These are phyloP conservation scores for Caerostris extrusa DNA, from an alignment of 1,140 invertebrate species.

Conservation along the genomic window DNA sequence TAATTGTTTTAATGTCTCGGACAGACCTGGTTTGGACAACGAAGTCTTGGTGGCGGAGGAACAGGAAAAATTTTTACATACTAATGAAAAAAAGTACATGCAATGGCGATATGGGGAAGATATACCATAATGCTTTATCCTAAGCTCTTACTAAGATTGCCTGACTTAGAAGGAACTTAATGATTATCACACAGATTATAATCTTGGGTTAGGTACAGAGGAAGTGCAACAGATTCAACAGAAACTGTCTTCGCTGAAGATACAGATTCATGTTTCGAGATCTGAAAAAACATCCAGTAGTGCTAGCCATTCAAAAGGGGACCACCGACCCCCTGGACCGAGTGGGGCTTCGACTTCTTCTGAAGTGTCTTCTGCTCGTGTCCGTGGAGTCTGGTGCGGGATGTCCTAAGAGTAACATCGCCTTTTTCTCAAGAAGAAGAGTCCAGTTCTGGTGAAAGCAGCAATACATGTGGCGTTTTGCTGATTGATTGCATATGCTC, in stretches of 20 bases:
- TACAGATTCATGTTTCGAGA: slow-evolving; percentile 77
- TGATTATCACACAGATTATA: slow-evolving; percentile 83
- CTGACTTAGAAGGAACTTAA: slow-evolving; percentile 84
- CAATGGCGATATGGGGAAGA: slow-evolving; percentile 82
- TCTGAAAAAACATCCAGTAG: not conserved
- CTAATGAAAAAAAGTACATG: slow-evolving; percentile 83
- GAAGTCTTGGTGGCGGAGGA: slow-evolving; percentile 80
- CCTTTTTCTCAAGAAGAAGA: slow-evolving; percentile 76
- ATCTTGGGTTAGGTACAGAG: slow-evolving; percentile 81
- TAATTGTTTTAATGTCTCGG: slow-evolving; percentile 83
- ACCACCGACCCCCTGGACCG: not conserved
- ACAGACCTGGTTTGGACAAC: slow-evolving; percentile 82
- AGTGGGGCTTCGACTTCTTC: not conserved
- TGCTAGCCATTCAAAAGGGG: not conserved
- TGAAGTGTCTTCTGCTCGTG: not conserved
- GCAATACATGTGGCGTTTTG: too few relatives aligned
- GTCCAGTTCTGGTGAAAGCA: slow-evolving; percentile 78
- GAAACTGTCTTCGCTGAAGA: slow-evolving; percentile 79
- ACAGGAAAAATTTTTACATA: slow-evolving; percentile 83
- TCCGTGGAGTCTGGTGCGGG: slow-evolving; percentile 59
- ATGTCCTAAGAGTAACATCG: slow-evolving; percentile 66
- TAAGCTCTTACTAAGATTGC: slow-evolving; percentile 83
- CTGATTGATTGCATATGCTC: too few relatives aligned
- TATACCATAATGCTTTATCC: slow-evolving; percentile 82
- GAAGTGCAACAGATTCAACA: slow-evolving; percentile 80